Percentiles rank a stretch among this genome's conserved stretches.
phyloP scores from a whole-genome alignment of 2,113 vertebrate genomes.

The Melanocharis versteri region DNA sequence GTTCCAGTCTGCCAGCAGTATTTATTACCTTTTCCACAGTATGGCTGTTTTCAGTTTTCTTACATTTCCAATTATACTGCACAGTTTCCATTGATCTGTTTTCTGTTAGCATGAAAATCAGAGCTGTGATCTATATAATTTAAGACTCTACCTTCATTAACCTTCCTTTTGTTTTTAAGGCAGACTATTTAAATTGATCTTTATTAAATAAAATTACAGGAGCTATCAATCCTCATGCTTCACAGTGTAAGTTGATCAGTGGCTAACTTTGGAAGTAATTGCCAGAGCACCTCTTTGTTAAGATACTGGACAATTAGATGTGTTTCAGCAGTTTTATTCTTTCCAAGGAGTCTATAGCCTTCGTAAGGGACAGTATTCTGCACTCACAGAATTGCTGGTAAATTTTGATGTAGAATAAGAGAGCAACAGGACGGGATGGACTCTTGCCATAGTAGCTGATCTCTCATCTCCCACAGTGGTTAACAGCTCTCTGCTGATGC shows the following conservation, averaged over 20 bases:
- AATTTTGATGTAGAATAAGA: neutral
- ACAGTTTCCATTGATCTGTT: constrained; percentile 71
- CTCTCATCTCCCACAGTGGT: neutral
- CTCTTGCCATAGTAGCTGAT: neutral
- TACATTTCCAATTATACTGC: constrained; percentile 71
- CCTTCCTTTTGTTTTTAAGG: constrained; percentile 71
- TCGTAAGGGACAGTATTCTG: neutral
- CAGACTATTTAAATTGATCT: constrained; percentile 69
- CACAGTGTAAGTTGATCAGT: constrained; percentile 41
- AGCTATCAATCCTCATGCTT: constrained; percentile 65
- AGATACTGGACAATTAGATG: neutral
- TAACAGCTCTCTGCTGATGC: neutral
- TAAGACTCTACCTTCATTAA: constrained; percentile 71
- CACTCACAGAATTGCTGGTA: neutral
- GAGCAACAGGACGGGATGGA: neutral
- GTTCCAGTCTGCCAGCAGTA: constrained; percentile 45
- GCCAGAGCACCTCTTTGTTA: constrained; percentile 54
- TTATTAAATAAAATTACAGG: constrained; percentile 70
- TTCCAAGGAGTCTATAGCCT: neutral
- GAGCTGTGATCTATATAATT: constrained; percentile 71
- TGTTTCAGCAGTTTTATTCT: constrained; percentile 9
- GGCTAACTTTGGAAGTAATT: constrained; percentile 55
- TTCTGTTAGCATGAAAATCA: constrained; percentile 69
- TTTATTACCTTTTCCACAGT: constrained; percentile 66
- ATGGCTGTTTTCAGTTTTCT: constrained; percentile 66